These are phyloP conservation scores for Physocephala rufipes DNA, from an alignment of 2,888 invertebrate genomes.

Conservation along the genomic window DNA sequence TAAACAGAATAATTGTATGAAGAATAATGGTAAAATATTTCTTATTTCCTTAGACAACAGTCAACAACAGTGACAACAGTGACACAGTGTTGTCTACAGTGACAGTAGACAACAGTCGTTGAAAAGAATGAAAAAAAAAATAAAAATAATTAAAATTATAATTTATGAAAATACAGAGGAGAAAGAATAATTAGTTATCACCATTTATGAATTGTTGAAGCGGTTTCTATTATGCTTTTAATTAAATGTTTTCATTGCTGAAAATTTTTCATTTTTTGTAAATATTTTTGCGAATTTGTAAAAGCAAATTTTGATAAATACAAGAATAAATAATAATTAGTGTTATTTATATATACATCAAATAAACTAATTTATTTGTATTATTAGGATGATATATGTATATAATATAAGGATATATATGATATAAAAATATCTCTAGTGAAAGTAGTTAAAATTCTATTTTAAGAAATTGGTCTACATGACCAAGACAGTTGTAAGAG, in stretches of 20 bases:
- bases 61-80: too few relatives aligned
- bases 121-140: conserved; percentile 4
- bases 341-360: neutral
- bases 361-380: neutral
- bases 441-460: neutral
- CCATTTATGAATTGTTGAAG: neutral
- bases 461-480: neutral
- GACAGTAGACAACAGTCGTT: too few relatives aligned
- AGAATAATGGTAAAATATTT: too few relatives aligned
- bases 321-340: neutral
- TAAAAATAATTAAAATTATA: too few relatives aligned
- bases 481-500: too few relatives aligned
- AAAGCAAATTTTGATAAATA: neutral
- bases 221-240: neutral
- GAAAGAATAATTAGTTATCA: too few relatives aligned
- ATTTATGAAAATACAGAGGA: neutral
- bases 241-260: conserved; percentile 4
- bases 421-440: neutral
- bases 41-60: too few relatives aligned
- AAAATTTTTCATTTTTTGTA: neutral
- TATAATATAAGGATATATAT: conserved; percentile 10
- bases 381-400: neutral
- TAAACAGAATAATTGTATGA: too few relatives aligned
- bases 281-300: neutral
- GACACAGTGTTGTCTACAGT: too few relatives aligned